phyloP scores from a whole-genome alignment of 2,113 vertebrate genomes.

The Chinchilla lanigera region DNA sequence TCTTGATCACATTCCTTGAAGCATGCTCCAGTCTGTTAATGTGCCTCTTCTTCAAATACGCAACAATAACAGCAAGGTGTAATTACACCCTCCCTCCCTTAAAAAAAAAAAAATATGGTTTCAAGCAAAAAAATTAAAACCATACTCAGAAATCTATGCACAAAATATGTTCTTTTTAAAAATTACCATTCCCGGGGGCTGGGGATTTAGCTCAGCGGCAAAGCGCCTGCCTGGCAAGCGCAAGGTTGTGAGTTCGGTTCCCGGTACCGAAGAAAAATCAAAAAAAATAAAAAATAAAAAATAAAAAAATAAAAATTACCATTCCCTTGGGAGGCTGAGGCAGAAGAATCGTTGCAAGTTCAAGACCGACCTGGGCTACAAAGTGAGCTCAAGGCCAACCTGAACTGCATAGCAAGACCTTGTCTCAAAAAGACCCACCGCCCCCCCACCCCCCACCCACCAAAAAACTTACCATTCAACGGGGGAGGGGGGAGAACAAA shows the following conservation, averaged over 20 bases:
- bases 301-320: neutral
- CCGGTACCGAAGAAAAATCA: too few species aligned
- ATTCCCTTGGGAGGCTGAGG: neutral
- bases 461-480: too few species aligned
- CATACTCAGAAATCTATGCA: neutral
- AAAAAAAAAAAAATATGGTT: neutral
- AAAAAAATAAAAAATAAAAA: too few species aligned
- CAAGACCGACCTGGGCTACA: too few species aligned
- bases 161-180: conserved; percentile 11
- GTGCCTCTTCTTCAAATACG: neutral
- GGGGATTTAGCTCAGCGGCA: too few species aligned
- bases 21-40: neutral
- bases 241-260: too few species aligned
- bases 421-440: too few species aligned
- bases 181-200: neutral
- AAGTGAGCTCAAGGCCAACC: too few species aligned
- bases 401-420: too few species aligned
- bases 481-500: neutral
- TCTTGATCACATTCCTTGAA: neutral
- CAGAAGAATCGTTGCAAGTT: too few species aligned
- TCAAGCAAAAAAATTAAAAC: neutral
- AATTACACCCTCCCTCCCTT: neutral
- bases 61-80: neutral
- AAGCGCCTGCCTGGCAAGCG: too few species aligned
- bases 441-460: too few species aligned